Conservation (phyloP, 2,797 vertebrate species). For the Sebastes minor region DNA sequence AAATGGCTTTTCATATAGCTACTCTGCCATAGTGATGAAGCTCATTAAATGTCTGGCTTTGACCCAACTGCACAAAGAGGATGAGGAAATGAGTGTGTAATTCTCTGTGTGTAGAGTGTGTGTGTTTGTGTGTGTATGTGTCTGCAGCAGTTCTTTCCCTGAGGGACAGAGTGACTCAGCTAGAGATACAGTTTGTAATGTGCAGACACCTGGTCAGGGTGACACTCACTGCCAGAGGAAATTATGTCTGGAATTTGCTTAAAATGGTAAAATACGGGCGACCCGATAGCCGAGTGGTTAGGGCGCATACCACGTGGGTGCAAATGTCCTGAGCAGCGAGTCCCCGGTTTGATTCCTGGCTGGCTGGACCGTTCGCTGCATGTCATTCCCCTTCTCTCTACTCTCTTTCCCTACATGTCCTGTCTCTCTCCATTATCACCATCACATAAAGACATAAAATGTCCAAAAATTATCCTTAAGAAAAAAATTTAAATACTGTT, state of each 20-base stretch:
- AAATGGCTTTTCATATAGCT: slow-evolving; percentile 23
- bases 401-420: neutral
- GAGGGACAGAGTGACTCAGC: neutral
- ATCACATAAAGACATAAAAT: neutral
- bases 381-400: neutral
- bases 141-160: neutral
- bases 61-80: neutral
- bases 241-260: neutral
- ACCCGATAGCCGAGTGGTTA: neutral
- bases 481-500: too few relatives aligned
- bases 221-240: neutral
- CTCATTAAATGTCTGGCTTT: slow-evolving; percentile 14
- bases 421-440: neutral
- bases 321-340: neutral
- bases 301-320: accelerated
- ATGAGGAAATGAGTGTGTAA: neutral
- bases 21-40: slow-evolving; percentile 1
- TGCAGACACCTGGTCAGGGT: neutral
- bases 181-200: neutral
- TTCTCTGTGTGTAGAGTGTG: neutral
- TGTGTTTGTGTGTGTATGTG: neutral
- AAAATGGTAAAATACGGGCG: neutral
- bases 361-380: neutral
- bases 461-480: neutral
- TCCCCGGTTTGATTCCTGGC: neutral